Evolutionary conservation across 2,113 vertebrate species (phyloP).

Genomic region (Cavia porcellus): DNA sequence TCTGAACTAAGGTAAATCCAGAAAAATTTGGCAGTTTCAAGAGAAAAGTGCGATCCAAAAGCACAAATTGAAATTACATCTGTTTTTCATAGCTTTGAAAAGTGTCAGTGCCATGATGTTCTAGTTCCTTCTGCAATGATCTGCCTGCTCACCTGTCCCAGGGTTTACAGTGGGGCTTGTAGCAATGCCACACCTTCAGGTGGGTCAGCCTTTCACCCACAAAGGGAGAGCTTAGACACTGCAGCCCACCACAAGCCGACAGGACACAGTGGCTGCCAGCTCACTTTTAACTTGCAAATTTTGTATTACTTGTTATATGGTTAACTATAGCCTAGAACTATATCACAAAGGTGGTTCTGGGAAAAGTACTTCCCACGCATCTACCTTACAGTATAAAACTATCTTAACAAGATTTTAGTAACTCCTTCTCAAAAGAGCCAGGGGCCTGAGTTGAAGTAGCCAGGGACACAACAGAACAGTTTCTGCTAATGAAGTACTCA

Average conservation of each 20-base stretch:
- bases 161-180: background rate
- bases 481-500: background rate
- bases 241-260: background rate
- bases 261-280: background rate
- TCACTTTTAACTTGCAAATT: background rate
- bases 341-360: background rate
- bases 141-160: background rate
- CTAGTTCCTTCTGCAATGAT: background rate
- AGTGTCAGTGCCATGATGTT: background rate
- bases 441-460: background rate
- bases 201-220: background rate
- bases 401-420: background rate
- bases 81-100: background rate
- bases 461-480: rapidly evolving
- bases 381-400: background rate
- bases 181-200: background rate
- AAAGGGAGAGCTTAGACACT: background rate
- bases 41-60: background rate
- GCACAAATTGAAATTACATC: background rate
- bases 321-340: background rate
- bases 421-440: background rate
- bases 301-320: background rate
- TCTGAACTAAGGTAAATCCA: background rate
- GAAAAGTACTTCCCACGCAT: background rate
- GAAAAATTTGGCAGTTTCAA: background rate